Evolutionary conservation across 1,140 invertebrate species (phyloP), one percentile per base, ranked within the genome.

Genomic region (Tetramorium parvispinum): DNA sequence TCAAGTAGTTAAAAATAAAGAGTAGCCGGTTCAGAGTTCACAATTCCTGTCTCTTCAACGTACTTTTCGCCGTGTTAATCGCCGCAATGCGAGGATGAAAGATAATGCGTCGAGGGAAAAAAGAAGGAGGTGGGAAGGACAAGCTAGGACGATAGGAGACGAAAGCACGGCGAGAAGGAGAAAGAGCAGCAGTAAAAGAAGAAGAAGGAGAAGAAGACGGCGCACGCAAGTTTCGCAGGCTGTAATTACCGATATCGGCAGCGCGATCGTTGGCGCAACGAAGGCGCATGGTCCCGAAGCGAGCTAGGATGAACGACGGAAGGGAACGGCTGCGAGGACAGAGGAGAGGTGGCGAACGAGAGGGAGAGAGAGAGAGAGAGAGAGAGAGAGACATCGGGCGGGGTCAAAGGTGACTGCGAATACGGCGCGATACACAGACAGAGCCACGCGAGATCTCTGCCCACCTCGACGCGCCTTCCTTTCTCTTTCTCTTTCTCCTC

Each of bases 221-320:
- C 53, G 75, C 85, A 79, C 86, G 79, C 59, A 68, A 75, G 75
- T 86, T 70, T 82, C 85, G 77, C 49, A 87, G 75, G 83, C 89
- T 92, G 89, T 88, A 91, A 90, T 92, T 92, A 92, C 85, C 55
- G 86, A 87, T 91, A 91, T 91, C 91, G 85, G 82, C 83, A 91
- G 83, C 78, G 85, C 82, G 85, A 92, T 92, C 87, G 78, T 86
- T 79, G 85, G 57, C 63, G 78, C 87, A 89, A 91, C 79, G 86
- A 85, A 77, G 78, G 78, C 87, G 71, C 85, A 77, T 76, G 71
- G 46, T 57, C 73, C 43, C 53, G 75, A 27, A 82, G 79, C 70
- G 40, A 59, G 59, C 78, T 61, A 82, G 85, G 53, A 77, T 53
- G 77, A 85, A 88, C 75, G 81, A 82, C 63, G 53, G 65, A 79